These are phyloP conservation scores for Sterna hirundo DNA, from an alignment of 2,113 vertebrate genomes.

Conservation along the genomic window DNA sequence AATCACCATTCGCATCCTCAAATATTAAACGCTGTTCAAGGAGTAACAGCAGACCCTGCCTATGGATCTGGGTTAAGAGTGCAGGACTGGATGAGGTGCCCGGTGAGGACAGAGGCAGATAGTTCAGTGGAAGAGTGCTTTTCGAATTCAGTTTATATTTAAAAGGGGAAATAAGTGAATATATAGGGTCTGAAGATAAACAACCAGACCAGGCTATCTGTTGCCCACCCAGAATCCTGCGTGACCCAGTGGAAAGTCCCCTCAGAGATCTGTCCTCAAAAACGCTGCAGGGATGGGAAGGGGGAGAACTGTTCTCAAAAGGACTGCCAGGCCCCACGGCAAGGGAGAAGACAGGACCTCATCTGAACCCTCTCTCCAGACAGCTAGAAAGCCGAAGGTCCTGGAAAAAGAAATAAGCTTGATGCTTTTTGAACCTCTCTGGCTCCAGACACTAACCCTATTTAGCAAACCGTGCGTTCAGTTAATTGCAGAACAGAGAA, in stretches of 20 bases:
- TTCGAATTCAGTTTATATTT: not conserved
- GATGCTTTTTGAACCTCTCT: not conserved
- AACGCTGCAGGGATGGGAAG: not conserved
- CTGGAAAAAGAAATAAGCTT: not conserved
- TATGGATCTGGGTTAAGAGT: not conserved
- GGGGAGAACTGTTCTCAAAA: not conserved
- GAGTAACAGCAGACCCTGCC: not conserved
- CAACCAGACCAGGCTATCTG: not conserved
- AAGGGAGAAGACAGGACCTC: not conserved
- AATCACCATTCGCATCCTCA: not conserved
- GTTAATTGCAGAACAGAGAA: not conserved
- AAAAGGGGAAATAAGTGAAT: not conserved
- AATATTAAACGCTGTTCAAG: not conserved
- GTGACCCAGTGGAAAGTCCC: not conserved
- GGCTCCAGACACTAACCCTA: not conserved
- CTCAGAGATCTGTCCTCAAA: not conserved
- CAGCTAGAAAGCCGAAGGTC: not conserved
- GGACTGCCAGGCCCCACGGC: not conserved
- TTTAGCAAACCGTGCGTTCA: not conserved
- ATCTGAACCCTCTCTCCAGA: not conserved
- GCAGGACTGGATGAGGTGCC: not conserved
- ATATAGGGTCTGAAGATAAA: not conserved
- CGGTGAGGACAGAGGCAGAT: not conserved
- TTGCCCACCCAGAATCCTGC: not conserved
- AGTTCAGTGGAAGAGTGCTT: not conserved